phyloP scores from a whole-genome alignment of 2,888 invertebrate genomes.

The Trichopoda pennipes region DNA sequence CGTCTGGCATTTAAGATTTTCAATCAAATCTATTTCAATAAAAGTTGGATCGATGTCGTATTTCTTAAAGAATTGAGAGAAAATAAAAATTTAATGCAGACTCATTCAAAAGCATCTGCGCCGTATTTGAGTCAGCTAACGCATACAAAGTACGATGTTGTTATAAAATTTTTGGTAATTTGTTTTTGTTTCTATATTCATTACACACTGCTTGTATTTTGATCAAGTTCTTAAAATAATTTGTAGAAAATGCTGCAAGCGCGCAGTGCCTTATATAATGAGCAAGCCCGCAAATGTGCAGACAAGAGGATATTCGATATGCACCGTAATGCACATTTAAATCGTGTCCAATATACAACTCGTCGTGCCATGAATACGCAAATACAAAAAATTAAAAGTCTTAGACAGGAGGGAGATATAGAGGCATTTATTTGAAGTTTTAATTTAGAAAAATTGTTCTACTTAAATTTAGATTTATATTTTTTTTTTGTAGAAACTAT shows the following conservation, averaged over 20 bases:
- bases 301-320: constrained; percentile 70
- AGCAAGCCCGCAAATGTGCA: constrained; percentile 72
- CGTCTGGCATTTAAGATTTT: constrained; percentile 74
- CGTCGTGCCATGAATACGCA: constrained; percentile 76
- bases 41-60: constrained; percentile 76
- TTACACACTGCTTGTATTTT: background rate
- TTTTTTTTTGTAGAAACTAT: constrained; percentile 72
- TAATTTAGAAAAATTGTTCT: too few species aligned
- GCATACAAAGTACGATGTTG: constrained; percentile 72
- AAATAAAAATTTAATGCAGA: constrained; percentile 72
- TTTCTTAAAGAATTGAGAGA: constrained; percentile 74
- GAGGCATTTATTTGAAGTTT: constrained; percentile 62
- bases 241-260: constrained; percentile 78
- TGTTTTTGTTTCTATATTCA: background rate
- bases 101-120: constrained; percentile 73
- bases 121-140: constrained; percentile 70
- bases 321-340: constrained; percentile 73
- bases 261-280: constrained; percentile 76
- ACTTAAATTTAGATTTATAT: background rate
- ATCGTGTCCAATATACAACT: constrained; percentile 76
- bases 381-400: constrained; percentile 71
- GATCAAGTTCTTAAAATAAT: background rate
- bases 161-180: constrained; percentile 74
- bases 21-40: constrained; percentile 77
- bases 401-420: constrained; percentile 72